A percentile compares a stretch with the other conserved stretches of the same genome.
These are phyloP conservation scores for Drosophila borealis DNA, from an alignment of 2,888 invertebrate genomes.

Conservation along the genomic window DNA sequence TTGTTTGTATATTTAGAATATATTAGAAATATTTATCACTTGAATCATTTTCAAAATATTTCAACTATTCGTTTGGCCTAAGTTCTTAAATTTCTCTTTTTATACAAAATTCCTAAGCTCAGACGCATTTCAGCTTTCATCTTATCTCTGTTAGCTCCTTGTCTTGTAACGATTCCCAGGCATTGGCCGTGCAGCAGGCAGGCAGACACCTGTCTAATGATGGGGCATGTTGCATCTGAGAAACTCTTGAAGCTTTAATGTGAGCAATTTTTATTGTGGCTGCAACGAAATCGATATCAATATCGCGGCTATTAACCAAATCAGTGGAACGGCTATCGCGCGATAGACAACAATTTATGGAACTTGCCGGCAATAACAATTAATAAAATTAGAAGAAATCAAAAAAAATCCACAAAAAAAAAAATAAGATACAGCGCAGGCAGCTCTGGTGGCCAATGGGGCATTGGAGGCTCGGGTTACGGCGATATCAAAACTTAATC, in stretches of 20 bases:
- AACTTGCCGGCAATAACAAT: slow-evolving; percentile 79
- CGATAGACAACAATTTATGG: slow-evolving; percentile 71
- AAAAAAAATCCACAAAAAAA: slow-evolving; percentile 34
- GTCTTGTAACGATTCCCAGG: slow-evolving; percentile 32
- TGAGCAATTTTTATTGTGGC: slow-evolving; percentile 73
- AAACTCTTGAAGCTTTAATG: slow-evolving; percentile 48
- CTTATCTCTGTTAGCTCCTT: slow-evolving; percentile 43
- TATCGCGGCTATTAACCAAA: slow-evolving; percentile 74
- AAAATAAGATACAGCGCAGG: slow-evolving; percentile 14
- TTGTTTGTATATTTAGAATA: background rate
- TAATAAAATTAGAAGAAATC: slow-evolving; percentile 74
- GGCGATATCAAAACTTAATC: slow-evolving; percentile 71
- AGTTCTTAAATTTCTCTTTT: slow-evolving; percentile 9
- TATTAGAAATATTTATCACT: background rate
- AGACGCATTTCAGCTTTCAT: slow-evolving; percentile 9
- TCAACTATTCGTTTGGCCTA: slow-evolving; percentile 4
- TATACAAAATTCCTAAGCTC: slow-evolving; percentile 12
- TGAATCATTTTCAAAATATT: slow-evolving; percentile 3
- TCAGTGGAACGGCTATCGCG: slow-evolving; percentile 71
- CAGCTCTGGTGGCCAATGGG: slow-evolving; percentile 57
- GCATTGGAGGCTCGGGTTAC: slow-evolving; percentile 61
- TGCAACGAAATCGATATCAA: slow-evolving; percentile 72
- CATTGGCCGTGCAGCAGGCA: slow-evolving; percentile 1
- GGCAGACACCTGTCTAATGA: slow-evolving; percentile 33
- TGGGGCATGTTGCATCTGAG: slow-evolving; percentile 14